A percentile compares a stretch with the other conserved stretches of the same genome.
Conservation (phyloP, 2,797 vertebrate species). For the Oreonectes daqikongensis region DNA sequence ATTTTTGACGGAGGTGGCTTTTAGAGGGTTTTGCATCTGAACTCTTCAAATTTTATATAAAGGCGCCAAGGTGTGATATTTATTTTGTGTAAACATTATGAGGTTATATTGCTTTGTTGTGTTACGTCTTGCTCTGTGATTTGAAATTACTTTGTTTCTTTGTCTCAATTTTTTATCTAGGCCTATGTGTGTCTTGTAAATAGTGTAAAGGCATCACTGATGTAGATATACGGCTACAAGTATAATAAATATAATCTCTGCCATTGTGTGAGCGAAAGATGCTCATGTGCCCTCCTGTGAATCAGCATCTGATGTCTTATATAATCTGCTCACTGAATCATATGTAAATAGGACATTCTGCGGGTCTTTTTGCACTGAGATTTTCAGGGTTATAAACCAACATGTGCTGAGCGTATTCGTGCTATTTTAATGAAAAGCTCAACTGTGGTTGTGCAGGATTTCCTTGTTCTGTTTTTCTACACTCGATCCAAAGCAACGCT, state of each 20-base stretch:
- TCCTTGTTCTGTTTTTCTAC: background rate
- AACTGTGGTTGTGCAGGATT: background rate
- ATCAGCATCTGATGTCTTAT: constrained; percentile 49
- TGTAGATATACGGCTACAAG: too few relatives aligned
- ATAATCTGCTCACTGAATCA: constrained; percentile 39
- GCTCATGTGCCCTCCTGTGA: constrained; percentile 9
- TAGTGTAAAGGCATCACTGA: too few relatives aligned
- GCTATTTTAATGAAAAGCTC: background rate
- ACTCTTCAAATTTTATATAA: too few relatives aligned
- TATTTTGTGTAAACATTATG: too few relatives aligned
- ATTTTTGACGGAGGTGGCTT: too few relatives aligned
- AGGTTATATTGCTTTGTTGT: too few relatives aligned
- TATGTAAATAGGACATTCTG: constrained; percentile 42
- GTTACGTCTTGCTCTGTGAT: too few relatives aligned
- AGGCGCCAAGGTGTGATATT: too few relatives aligned
- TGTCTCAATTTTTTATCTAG: too few relatives aligned
- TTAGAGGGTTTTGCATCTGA: too few relatives aligned
- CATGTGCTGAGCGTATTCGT: background rate
- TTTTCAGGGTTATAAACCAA: background rate
- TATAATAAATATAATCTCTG: background rate
- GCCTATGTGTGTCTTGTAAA: too few relatives aligned
- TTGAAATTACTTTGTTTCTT: too few relatives aligned
- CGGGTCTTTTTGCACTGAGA: constrained; percentile 12
- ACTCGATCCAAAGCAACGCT: constrained; percentile 13
- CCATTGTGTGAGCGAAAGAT: background rate